Conservation (phyloP, 2,888 invertebrate species). For the Drosophila borealis region DNA sequence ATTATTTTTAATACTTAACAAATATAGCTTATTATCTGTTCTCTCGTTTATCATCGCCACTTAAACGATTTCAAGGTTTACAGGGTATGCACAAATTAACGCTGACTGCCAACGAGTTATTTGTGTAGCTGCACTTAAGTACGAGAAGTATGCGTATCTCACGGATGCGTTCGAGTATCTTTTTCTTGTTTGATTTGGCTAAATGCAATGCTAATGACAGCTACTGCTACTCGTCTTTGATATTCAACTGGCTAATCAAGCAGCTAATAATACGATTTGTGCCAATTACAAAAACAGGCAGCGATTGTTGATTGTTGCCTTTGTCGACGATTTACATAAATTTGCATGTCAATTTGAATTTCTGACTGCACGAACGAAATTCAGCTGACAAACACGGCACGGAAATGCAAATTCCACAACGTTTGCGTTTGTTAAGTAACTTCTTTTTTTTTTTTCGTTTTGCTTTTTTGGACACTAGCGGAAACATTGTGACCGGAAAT, state of each 20-base stretch:
- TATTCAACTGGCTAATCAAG: constrained; percentile 36
- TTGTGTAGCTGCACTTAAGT: constrained; percentile 42
- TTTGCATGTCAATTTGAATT: constrained; percentile 28
- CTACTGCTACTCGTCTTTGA: constrained; percentile 47
- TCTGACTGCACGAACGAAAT: constrained; percentile 15
- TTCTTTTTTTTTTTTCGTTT: constrained; percentile 10
- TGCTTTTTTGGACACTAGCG: constrained; percentile 24
- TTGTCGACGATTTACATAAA: constrained; percentile 33
- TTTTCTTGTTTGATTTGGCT: constrained; percentile 44
- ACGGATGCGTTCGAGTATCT: constrained; percentile 18
- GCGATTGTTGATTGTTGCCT: constrained; percentile 2
- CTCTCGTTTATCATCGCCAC: no score
- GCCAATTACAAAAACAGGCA: constrained; percentile 47
- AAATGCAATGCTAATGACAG: constrained; percentile 55
- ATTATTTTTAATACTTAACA: no score
- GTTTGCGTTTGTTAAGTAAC: not conserved
- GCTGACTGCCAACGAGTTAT: constrained; percentile 32
- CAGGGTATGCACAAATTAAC: constrained; percentile 15
- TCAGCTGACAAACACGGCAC: constrained; percentile 6
- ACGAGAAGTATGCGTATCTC: constrained; percentile 13
- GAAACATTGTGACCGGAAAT: constrained; percentile 54
- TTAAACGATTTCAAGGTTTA: not conserved
- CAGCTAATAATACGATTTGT: constrained; percentile 48
- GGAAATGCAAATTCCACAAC: constrained; percentile 39
- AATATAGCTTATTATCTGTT: no score